Percentiles rank a stretch among this genome's conserved stretches.
Conservation (phyloP, 2,888 invertebrate genomes). For the Cheilosia variabilis region DNA sequence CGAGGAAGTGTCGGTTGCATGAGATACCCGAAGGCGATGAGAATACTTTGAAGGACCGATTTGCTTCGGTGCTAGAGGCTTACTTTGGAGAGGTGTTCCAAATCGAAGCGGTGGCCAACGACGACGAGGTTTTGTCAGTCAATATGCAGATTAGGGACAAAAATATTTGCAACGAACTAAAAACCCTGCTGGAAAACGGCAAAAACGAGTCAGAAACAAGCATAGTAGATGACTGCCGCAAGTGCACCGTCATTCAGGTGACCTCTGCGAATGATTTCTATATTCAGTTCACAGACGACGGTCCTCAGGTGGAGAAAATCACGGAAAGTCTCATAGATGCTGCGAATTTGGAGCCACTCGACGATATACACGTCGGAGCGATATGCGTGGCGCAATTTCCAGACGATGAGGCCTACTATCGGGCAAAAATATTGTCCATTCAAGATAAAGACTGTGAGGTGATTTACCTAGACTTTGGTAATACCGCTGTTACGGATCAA, state of each 20-base stretch:
- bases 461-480: slow-evolving; percentile 90
- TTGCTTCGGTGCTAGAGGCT: slow-evolving; percentile 84
- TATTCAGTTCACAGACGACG: slow-evolving; percentile 86
- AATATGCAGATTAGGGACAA: slow-evolving; percentile 86
- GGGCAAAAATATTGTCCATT: slow-evolving; percentile 92
- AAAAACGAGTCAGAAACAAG: slow-evolving; percentile 76
- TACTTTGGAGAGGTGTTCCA: slow-evolving; percentile 86
- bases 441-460: slow-evolving; percentile 90
- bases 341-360: slow-evolving; percentile 77
- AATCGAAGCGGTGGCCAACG: slow-evolving; percentile 85
- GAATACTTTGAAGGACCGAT: slow-evolving; percentile 78
- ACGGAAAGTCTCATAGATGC: slow-evolving; percentile 81
- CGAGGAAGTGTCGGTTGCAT: slow-evolving; percentile 79
- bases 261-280: slow-evolving; percentile 90
- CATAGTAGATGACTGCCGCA: slow-evolving; percentile 84
- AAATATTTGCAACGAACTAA: slow-evolving; percentile 84
- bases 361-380: slow-evolving; percentile 84
- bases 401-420: slow-evolving; percentile 94
- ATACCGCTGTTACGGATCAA: slow-evolving; percentile 86
- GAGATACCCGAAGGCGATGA: slow-evolving; percentile 77
- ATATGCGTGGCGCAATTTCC: slow-evolving; percentile 91
- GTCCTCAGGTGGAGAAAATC: slow-evolving; percentile 79
- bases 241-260: slow-evolving; percentile 88
- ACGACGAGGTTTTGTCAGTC: slow-evolving; percentile 85
- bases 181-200: slow-evolving; percentile 77